A percentile compares a stretch with the other conserved stretches of the same genome.
These are phyloP conservation scores for Oryctolagus cuniculus DNA, from an alignment of 2,113 vertebrate species.

Conservation along the genomic window DNA sequence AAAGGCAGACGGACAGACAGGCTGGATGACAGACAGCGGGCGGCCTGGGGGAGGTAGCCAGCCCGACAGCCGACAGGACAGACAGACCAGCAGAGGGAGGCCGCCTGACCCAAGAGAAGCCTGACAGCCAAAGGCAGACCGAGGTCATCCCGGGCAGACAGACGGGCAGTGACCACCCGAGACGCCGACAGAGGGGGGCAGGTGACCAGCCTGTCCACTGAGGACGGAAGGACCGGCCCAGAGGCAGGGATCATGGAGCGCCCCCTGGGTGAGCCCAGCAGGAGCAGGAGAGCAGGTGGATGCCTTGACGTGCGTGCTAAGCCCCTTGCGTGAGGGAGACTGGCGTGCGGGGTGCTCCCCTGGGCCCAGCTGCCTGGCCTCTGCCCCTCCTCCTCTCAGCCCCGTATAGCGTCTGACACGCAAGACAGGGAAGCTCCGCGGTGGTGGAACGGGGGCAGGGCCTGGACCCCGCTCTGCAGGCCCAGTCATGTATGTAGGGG, in stretches of 20 bases:
- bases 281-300: background rate
- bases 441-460: background rate
- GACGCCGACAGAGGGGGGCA: background rate
- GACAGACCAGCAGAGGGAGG: background rate
- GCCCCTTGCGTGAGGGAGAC: conserved; percentile 56
- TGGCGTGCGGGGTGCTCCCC: conserved; percentile 72
- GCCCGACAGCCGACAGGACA: background rate
- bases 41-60: too few relatives aligned
- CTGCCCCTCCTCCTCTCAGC: background rate
- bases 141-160: background rate
- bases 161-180: background rate
- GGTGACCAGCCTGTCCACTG: background rate
- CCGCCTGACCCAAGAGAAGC: background rate
- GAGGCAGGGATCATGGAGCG: background rate
- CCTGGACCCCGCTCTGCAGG: background rate
- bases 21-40: background rate
- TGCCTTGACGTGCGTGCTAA: conserved; percentile 81
- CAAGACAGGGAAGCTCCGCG: background rate
- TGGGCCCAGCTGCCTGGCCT: conserved; percentile 70
- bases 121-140: background rate
- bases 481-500: background rate
- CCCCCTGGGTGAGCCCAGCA: fast-evolving
- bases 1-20: background rate
- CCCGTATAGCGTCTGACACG: background rate
- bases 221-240: background rate